Percentiles rank a stretch among this genome's conserved stretches.
phyloP scores from a whole-genome alignment of 2,888 invertebrate species.

The Hofmannophila pseudospretella region DNA sequence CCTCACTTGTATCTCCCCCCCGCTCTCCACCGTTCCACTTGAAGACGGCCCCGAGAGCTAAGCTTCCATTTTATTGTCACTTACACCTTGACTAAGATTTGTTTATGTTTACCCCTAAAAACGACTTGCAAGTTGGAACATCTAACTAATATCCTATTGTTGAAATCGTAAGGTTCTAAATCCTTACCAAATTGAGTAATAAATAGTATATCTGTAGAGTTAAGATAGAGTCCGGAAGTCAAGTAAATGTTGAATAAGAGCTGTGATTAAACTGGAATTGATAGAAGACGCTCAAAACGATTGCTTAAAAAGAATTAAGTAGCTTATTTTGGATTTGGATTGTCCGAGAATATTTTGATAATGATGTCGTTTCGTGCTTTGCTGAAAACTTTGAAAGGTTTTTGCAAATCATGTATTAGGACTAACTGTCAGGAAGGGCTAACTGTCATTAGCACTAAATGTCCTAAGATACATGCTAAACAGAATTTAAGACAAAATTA shows the following conservation, averaged over 20 bases:
- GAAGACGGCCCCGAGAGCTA: slow-evolving; percentile 73
- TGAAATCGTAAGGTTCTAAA: slow-evolving; percentile 26
- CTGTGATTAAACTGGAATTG: slow-evolving; percentile 66
- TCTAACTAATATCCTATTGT: slow-evolving; percentile 25
- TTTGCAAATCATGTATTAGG: too few species aligned
- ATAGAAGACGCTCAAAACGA: slow-evolving; percentile 64
- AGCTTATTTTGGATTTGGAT: slow-evolving; percentile 56
- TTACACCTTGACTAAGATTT: slow-evolving; percentile 68
- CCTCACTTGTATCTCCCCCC: slow-evolving; percentile 30
- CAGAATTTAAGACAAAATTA: too few species aligned
- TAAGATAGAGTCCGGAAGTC: slow-evolving; percentile 41
- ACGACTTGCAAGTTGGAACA: slow-evolving; percentile 29
- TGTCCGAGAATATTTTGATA: slow-evolving; percentile 53
- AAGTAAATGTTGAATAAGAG: slow-evolving; percentile 64
- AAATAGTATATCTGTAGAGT: slow-evolving; percentile 26
- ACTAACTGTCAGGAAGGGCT: too few species aligned
- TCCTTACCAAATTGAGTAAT: slow-evolving; percentile 11
- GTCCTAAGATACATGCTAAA: too few species aligned
- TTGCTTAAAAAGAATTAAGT: slow-evolving; percentile 66
- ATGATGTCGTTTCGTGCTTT: slow-evolving; percentile 40
- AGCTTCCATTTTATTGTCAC: slow-evolving; percentile 76
- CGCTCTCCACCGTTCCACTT: slow-evolving; percentile 56
- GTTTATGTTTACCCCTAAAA: slow-evolving; percentile 53
- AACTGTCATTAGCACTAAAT: too few species aligned
- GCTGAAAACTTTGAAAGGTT: neutral